Base-by-base conservation (phyloP, 2,113 vertebrate genomes). In the Zosterops lateralis region DNA sequence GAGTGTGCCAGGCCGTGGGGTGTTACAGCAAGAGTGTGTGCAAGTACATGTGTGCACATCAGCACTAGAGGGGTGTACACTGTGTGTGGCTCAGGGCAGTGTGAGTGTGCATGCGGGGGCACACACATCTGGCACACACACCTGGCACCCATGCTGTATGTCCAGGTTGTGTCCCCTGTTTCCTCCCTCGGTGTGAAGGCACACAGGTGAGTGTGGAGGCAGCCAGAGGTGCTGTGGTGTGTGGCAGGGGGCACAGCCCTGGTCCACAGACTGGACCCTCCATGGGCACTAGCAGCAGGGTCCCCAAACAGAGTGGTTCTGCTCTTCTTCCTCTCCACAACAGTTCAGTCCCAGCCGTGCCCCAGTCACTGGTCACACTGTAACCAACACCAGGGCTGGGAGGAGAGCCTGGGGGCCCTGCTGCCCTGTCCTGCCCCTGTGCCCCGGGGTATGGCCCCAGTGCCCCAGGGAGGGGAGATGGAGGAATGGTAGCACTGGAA, bases 51-150 rank as follows among this genome's bases (percentile, higher is more conserved):
- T 17, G 34, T 44, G 34, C 28, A 5, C 16, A 10, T 9, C 66
- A 44, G 44, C 40, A 3, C 4, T 1, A 0, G 1, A 3, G 32
- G 40, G 3, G 4, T 15, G 12, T 28, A 3, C 0, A 0, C 42
- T 31, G 8, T 13, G 28, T 4, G 50, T 47, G 65, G 38, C 21
- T 66, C 3, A 4, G 15, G 25, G 10, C 3, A 0, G 28, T 4
- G 21, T 10, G 40, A 6, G 48, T 29, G 45, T 25, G 42, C 17
- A 1, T n/a, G 32, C 7, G 8, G 45, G 42, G 8, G 3, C 19
- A 36, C 45, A 7, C 29, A 25, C 2, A 3, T 12, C 21, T 44
- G 10, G 3, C 22, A 38, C 58, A 7, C 28, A 26, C 2, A 3
- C 12, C 20, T 47, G 40, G 16, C 51, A 70, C n/a, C 3, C 10